These are phyloP conservation scores for Neomorphus geoffroyi DNA, from an alignment of 2,797 vertebrate genomes.

Conservation along the genomic window DNA sequence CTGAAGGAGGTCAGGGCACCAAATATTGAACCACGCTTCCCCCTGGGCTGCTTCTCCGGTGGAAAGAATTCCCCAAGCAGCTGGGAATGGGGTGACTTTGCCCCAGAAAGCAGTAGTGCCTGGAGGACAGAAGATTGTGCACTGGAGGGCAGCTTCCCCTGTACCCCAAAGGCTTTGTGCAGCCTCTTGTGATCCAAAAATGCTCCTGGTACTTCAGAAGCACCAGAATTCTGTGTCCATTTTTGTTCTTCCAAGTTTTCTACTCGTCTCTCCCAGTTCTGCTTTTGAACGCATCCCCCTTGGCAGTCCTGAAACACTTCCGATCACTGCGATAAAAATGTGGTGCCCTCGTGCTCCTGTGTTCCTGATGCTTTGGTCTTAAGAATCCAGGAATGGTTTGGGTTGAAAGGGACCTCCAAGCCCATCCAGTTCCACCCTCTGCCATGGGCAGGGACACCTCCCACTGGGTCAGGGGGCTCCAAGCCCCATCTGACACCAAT, in stretches of 20 bases:
- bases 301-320: not conserved
- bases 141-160: not conserved
- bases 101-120: not conserved
- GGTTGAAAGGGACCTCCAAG: too few relatives aligned
- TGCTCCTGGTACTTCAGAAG: rapidly evolving
- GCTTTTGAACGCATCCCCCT: not conserved
- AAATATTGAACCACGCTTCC: not conserved
- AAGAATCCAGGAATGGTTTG: too few relatives aligned
- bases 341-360: too few relatives aligned
- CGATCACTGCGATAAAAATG: rapidly evolving
- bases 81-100: not conserved
- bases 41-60: not conserved
- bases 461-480: too few relatives aligned
- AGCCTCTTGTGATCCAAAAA: rapidly evolving
- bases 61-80: not conserved
- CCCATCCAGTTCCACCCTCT: too few relatives aligned
- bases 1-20: not conserved
- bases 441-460: too few relatives aligned
- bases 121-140: not conserved
- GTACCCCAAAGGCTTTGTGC: rapidly evolving
- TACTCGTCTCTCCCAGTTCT: rapidly evolving
- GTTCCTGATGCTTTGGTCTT: too few relatives aligned
- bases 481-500: not conserved
- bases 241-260: not conserved
- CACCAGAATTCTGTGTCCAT: rapidly evolving